Evolutionary conservation across 2,797 vertebrate genomes (phyloP), one percentile per base, ranked within the genome.

Genomic region (Aselliscus stoliczkanus): DNA sequence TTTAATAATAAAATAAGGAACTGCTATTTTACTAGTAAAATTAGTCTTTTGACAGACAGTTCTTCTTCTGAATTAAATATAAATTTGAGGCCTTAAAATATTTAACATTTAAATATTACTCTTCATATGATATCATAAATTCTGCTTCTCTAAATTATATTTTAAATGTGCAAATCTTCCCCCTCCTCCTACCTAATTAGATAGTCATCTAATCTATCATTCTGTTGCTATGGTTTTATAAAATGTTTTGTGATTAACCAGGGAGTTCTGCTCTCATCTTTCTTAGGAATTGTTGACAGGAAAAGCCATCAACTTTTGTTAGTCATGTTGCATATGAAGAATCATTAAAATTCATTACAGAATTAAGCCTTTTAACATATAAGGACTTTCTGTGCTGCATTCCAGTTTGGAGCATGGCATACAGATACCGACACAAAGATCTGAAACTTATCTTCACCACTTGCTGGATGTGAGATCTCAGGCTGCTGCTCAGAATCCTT

Each of bases 51-150:
- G 31, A 56, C 42, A 88, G 42, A 62, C n/a, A 84, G 79, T 85
- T 67, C 42, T 87, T 9, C 18, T 89, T 83, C 88, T 80, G 62
- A 88, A 95, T 94, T 75, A 85, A 90, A 91, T 93, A 81, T 92
- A 92, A 90, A 90, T 77, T 56, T 84, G 15, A 90, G 11, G 1
- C 17, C 42, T 86, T 93, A 64, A 95, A 97, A 92, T 88, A 95
- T 89, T 96, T 82, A 94, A 73, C 44, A 88, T 70, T 95, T 83
- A 92, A 91, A 93, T 93, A 88, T 91, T 92, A 93, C 76, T 90
- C 47, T 70, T 79, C 62, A 84, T 56, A 58, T 95, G 56, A 73
- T 83, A 27, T 27, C 47, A 84, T 88, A 77, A 90, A 75, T 92
- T 82, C 88, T 94, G 15, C 11, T 88, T 94, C 31, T 25, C 21